Conservation (phyloP, 1,140 invertebrate genomes). For the Galleria mellonella region DNA sequence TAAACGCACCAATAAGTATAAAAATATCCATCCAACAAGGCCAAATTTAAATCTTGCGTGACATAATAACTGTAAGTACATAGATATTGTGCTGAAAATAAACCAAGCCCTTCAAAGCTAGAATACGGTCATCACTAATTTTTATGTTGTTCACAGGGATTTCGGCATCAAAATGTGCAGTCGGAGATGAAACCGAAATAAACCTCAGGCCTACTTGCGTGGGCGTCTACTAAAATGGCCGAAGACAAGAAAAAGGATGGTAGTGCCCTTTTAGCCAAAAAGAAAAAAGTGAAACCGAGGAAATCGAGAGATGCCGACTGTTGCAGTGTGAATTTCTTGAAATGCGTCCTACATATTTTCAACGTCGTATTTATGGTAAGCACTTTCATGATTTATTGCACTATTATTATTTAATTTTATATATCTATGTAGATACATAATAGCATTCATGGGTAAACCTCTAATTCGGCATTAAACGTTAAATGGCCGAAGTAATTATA, state of each 20-base stretch:
- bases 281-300: constrained; percentile 61
- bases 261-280: constrained; percentile 48
- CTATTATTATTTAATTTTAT: no score
- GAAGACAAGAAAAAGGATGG: constrained; percentile 64
- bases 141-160: neutral
- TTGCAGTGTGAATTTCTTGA: constrained; percentile 85
- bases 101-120: no score
- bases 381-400: neutral
- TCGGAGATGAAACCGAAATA: constrained; percentile 7
- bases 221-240: constrained; percentile 29
- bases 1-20: no score
- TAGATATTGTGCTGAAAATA: no score
- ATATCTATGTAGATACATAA: no score
- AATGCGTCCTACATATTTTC: constrained; percentile 86
- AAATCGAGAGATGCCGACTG: constrained; percentile 81
- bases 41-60: no score
- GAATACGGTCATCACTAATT: no score
- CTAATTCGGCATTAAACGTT: no score
- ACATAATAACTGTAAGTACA: no score
- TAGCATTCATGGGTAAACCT: no score
- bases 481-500: no score
- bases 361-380: constrained; percentile 87
- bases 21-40: no score
- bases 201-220: neutral
- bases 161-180: constrained; percentile 7